Evolutionary conservation across 2,113 vertebrate species (phyloP).

Genomic region (Seriola aureovittata): DNA sequence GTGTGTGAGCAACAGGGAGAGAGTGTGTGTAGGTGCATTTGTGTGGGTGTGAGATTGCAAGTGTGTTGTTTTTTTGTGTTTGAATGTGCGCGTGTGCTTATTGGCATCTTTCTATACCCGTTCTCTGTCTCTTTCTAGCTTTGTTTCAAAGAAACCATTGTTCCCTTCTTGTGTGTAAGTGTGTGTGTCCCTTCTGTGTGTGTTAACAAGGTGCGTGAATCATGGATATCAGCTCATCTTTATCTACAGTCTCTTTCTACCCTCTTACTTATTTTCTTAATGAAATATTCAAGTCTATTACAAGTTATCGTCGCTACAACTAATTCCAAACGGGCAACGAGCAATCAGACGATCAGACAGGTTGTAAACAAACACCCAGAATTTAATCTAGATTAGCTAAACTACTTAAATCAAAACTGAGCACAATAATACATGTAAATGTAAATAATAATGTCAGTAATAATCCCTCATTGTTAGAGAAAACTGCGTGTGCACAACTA

Average conservation of each 20-base stretch:
- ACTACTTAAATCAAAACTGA: too few species aligned
- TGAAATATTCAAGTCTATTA: not conserved
- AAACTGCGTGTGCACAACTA: too few species aligned
- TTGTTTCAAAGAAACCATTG: constrained; percentile 61
- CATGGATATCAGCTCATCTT: not conserved
- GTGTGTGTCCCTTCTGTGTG: constrained; percentile 8
- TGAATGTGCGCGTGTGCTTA: constrained; percentile 33
- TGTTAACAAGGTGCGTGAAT: constrained; percentile 28
- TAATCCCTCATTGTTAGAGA: too few species aligned
- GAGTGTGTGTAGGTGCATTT: constrained; percentile 48
- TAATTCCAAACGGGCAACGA: too few species aligned
- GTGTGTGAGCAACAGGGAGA: constrained; percentile 6
- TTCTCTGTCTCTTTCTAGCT: constrained; percentile 51
- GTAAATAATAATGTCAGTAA: too few species aligned
- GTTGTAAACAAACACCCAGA: not conserved
- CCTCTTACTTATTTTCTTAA: not conserved
- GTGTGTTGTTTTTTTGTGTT: constrained; percentile 35
- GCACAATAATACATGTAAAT: too few species aligned
- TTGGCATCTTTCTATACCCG: constrained; percentile 50
- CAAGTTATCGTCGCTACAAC: not conserved
- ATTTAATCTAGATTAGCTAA: not conserved
- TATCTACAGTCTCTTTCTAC: not conserved
- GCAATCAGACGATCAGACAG: too few species aligned
- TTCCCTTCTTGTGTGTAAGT: constrained; percentile 25
- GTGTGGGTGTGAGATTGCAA: constrained; percentile 59